A percentile compares a stretch with the other conserved stretches of the same genome.
These are phyloP conservation scores for Cebus imitator DNA, from an alignment of 2,113 vertebrate species.

Conservation along the genomic window DNA sequence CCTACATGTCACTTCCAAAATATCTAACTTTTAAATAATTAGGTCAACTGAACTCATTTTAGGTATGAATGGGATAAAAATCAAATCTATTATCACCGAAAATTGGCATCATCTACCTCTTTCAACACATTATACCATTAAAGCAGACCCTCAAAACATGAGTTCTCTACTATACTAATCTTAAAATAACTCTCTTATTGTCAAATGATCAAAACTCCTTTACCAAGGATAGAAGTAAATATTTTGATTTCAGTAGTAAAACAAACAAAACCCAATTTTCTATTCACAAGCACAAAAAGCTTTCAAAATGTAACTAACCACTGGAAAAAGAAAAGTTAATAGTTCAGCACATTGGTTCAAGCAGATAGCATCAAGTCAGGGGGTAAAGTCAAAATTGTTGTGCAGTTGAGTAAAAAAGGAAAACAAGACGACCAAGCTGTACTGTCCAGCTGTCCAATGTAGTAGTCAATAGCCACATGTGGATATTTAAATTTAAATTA, in stretches of 20 bases:
- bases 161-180: not conserved
- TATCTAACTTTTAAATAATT: not conserved
- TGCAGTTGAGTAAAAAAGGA: not conserved
- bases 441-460: not conserved
- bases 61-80: not conserved
- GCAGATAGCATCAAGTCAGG: not conserved
- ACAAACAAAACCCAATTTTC: not conserved
- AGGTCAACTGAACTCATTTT: not conserved
- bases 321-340: not conserved
- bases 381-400: not conserved
- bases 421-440: not conserved
- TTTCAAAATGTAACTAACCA: not conserved
- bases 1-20: not conserved
- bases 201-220: conserved; percentile 18
- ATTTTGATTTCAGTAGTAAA: conserved; percentile 7
- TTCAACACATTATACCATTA: not conserved
- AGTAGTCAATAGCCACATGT: not conserved
- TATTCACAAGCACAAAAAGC: conserved; percentile 37
- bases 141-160: not conserved
- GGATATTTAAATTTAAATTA: not conserved
- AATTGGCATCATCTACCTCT: not conserved
- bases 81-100: not conserved
- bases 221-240: not conserved
- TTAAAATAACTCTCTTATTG: not conserved
- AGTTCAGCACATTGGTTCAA: not conserved